Percentiles rank a stretch among this genome's conserved stretches.
Conservation (phyloP, 2,113 vertebrate genomes). For the Chelonoidis abingdonii region DNA sequence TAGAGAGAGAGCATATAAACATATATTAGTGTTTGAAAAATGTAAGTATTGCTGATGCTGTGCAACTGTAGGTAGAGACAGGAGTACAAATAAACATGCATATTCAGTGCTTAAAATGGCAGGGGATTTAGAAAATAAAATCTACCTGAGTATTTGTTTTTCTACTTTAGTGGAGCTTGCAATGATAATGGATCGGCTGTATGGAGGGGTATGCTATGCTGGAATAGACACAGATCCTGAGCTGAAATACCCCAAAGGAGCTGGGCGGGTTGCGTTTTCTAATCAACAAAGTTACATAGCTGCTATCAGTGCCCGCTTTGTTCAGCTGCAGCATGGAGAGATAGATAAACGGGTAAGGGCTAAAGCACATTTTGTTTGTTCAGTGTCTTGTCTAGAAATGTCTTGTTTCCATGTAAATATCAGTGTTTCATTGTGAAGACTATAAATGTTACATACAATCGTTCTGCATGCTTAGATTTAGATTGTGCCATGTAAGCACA, state of each 20-base stretch:
- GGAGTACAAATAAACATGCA: neutral
- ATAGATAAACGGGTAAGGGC: slow-evolving; percentile 99
- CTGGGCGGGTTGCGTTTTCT: slow-evolving; percentile 97
- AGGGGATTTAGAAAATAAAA: neutral
- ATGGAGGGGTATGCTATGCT: slow-evolving; percentile 98
- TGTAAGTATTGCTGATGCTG: slow-evolving; percentile 11
- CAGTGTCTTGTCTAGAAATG: neutral
- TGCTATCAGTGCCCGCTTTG: slow-evolving; percentile 99
- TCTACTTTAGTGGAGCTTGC: slow-evolving; percentile 92
- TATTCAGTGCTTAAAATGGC: neutral
- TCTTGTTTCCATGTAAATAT: neutral
- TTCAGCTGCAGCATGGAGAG: slow-evolving; percentile 99
- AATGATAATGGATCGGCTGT: slow-evolving; percentile 99
- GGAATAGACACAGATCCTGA: slow-evolving; percentile 99
- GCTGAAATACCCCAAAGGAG: slow-evolving; percentile 98
- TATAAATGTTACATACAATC: neutral
- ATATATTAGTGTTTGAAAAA: neutral
- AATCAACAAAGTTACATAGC: slow-evolving; percentile 99
- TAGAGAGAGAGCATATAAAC: neutral
- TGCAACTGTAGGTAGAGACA: neutral
- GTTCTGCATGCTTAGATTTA: neutral
- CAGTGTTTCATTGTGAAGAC: neutral
- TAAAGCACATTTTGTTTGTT: neutral
- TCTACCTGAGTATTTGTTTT: slow-evolving; percentile 31
- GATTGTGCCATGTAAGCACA: neutral